Percentiles rank a stretch among this genome's conserved stretches.
Evolutionary conservation across 2,797 vertebrate genomes (phyloP).

Genomic region (Sandelia bainsii): DNA sequence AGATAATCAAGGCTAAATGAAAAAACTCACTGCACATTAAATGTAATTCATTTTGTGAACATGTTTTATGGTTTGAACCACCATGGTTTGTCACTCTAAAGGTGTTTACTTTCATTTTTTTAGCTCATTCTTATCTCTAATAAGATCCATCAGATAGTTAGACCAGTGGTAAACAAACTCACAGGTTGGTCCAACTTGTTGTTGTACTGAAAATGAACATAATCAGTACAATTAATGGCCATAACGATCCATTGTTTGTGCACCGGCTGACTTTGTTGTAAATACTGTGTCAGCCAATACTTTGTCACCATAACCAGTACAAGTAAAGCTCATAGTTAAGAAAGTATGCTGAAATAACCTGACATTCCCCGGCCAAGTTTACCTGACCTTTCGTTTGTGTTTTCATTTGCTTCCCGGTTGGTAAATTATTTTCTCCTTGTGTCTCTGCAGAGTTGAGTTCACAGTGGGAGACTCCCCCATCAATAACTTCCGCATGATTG

Average conservation of each 20-base stretch:
- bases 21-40: neutral
- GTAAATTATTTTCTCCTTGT: neutral
- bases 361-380: neutral
- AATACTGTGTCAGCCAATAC: neutral
- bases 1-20: neutral
- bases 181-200: too few species aligned
- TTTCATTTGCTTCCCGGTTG: neutral
- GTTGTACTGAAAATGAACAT: too few species aligned
- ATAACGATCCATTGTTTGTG: too few species aligned
- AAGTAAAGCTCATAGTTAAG: neutral
- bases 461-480: constrained; percentile 97
- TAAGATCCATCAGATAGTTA: too few species aligned
- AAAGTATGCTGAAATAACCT: neutral
- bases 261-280: too few species aligned
- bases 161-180: too few species aligned
- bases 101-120: too few species aligned
- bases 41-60: too few species aligned
- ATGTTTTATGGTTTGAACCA: too few species aligned
- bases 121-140: too few species aligned
- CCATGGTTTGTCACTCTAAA: too few species aligned
- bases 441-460: constrained; percentile 92
- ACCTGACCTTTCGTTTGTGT: constrained; percentile 3
- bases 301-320: neutral
- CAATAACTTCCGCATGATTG: constrained; percentile 98
- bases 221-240: too few species aligned